These are phyloP conservation scores for Parasteatoda tepidariorum DNA, from an alignment of 1,140 invertebrate species.

Conservation along the genomic window DNA sequence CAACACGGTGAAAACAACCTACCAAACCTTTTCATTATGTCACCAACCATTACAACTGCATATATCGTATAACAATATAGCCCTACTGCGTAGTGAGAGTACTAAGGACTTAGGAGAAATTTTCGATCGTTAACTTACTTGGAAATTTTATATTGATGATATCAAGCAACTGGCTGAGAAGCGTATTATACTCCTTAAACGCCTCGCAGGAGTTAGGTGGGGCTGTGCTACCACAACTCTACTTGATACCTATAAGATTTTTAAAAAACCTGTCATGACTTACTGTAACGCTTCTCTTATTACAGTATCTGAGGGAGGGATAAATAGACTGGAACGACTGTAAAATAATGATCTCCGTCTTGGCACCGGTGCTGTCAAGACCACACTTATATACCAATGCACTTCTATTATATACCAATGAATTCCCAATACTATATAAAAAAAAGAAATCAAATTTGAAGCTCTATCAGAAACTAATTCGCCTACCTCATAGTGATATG, in stretches of 20 bases:
- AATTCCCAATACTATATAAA: background rate
- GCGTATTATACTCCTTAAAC: background rate
- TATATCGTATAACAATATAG: slow-evolving; percentile 1
- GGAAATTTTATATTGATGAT: slow-evolving; percentile 26
- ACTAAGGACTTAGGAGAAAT: slow-evolving; percentile 3
- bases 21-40: too few species aligned
- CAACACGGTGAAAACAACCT: too few species aligned
- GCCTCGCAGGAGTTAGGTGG: background rate
- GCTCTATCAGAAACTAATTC: background rate
- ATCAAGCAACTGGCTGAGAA: background rate
- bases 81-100: background rate
- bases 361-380: background rate
- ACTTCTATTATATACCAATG: background rate
- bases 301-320: background rate
- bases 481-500: background rate
- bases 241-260: slow-evolving; percentile 1
- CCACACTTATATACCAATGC: background rate
- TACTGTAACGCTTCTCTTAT: slow-evolving; percentile 5
- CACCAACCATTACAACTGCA: background rate
- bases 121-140: background rate
- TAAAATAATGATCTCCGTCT: background rate
- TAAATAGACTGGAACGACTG: background rate
- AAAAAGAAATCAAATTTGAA: background rate
- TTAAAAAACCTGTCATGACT: slow-evolving; percentile 19
- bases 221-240: background rate